Conservation (phyloP, 2,888 invertebrate species). For the Mythimna albipuncta region DNA sequence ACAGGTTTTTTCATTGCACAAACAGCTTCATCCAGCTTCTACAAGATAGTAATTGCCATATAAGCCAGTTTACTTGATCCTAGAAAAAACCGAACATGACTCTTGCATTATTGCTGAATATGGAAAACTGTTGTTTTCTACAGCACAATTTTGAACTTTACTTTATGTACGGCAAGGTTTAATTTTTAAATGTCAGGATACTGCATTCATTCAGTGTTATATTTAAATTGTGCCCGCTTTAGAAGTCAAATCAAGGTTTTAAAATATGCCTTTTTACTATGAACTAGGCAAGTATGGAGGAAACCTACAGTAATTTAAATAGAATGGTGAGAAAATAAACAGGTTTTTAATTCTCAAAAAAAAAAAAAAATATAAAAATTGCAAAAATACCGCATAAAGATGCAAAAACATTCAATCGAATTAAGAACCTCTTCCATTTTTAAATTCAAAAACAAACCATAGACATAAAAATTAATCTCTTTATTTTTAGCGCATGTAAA, state of each 20-base stretch:
- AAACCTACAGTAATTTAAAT: slow-evolving; percentile 12
- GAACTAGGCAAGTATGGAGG: background rate
- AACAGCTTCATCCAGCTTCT: slow-evolving; percentile 78
- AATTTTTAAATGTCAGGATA: slow-evolving; percentile 33
- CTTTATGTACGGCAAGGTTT: slow-evolving; percentile 28
- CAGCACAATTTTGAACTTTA: slow-evolving; percentile 52
- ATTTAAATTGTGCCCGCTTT: slow-evolving; percentile 37
- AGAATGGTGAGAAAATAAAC: background rate
- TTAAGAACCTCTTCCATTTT: background rate
- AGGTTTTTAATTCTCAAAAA: background rate
- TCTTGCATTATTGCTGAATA: slow-evolving; percentile 62
- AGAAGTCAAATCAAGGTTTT: slow-evolving; percentile 45
- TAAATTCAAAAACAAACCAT: background rate
- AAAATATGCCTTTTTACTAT: slow-evolving; percentile 12
- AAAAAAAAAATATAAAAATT: background rate
- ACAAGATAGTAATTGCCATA: slow-evolving; percentile 78
- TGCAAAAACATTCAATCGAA: no score
- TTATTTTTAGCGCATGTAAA: slow-evolving; percentile 14
- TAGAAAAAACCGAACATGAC: slow-evolving; percentile 73
- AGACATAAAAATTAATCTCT: background rate
- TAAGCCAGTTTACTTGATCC: slow-evolving; percentile 67
- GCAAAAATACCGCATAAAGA: no score
- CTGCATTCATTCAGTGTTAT: slow-evolving; percentile 14
- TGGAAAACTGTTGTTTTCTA: slow-evolving; percentile 60
- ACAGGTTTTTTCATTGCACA: slow-evolving; percentile 70